Evolutionary conservation across 2,113 vertebrate species (phyloP).

Genomic region (Nannobrachium achirus): DNA sequence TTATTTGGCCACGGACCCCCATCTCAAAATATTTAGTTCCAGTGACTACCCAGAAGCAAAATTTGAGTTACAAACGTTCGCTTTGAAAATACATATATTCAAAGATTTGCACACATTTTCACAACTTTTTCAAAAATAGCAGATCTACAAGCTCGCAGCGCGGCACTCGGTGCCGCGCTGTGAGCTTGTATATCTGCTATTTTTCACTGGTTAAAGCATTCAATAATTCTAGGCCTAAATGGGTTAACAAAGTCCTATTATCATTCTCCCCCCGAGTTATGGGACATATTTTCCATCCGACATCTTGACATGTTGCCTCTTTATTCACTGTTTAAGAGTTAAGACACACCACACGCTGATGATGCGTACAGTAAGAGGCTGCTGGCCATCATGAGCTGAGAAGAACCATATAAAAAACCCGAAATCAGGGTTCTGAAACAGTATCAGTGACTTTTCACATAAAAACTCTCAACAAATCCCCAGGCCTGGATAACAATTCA

Average conservation of each 20-base stretch:
- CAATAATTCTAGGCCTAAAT: too few species aligned
- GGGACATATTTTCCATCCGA: constrained; percentile 42
- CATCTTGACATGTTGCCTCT: constrained; percentile 38
- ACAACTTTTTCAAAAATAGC: too few species aligned
- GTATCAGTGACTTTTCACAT: constrained; percentile 44
- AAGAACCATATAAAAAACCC: constrained; percentile 41
- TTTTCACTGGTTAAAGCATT: too few species aligned
- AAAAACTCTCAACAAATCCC: constrained; percentile 45
- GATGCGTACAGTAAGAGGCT: constrained; percentile 28
- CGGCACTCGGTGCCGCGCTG: too few species aligned
- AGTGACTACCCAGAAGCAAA: too few species aligned
- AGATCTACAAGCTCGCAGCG: too few species aligned
- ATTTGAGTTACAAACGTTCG: too few species aligned
- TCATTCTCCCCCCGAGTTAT: constrained; percentile 29
- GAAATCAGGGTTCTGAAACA: constrained; percentile 38
- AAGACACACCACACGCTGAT: constrained; percentile 33
- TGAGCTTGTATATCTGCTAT: too few species aligned
- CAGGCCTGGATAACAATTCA: constrained; percentile 49
- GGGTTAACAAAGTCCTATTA: constrained; percentile 37
- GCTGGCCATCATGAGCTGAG: constrained; percentile 22
- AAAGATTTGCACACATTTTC: too few species aligned
- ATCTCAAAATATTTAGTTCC: too few species aligned
- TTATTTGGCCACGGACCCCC: too few species aligned
- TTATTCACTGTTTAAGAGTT: constrained; percentile 38
- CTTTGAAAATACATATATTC: too few species aligned